Evolutionary conservation across 2,888 invertebrate genomes (phyloP).

Genomic region (Phymatocera aterrima): DNA sequence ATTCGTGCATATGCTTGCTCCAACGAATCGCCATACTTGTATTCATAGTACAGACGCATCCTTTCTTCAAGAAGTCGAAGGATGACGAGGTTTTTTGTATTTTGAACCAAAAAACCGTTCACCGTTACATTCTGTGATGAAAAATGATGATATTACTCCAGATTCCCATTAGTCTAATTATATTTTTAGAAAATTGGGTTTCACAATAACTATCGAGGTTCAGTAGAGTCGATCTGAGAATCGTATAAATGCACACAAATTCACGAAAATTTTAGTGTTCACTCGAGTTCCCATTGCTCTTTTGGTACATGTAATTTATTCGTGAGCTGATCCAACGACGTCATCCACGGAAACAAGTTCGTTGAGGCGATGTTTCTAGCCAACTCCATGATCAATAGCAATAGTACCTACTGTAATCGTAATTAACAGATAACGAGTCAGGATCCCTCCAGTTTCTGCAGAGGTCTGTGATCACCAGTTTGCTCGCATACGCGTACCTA

Average conservation of each 20-base stretch:
- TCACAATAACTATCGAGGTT: too few species aligned
- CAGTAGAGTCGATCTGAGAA: too few species aligned
- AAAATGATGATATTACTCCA: too few species aligned
- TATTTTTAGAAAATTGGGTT: too few species aligned
- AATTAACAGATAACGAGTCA: conserved; percentile 1
- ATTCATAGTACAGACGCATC: too few species aligned
- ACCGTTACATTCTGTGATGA: too few species aligned
- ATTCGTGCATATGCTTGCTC: neutral
- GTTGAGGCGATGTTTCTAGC: neutral
- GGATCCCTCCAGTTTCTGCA: neutral
- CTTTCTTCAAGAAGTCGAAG: too few species aligned
- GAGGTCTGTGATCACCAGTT: conserved; percentile 17
- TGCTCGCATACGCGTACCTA: neutral
- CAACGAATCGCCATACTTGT: too few species aligned
- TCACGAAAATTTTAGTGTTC: neutral
- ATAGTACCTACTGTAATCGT: conserved; percentile 24
- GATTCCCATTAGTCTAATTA: too few species aligned
- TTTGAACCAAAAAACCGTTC: too few species aligned
- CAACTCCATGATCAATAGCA: conserved; percentile 12
- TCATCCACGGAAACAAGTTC: neutral
- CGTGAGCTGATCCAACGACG: conserved; percentile 9
- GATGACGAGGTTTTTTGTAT: too few species aligned
- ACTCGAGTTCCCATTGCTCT: neutral
- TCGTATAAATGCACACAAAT: too few species aligned
- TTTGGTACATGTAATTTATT: neutral